phyloP scores from a whole-genome alignment of 2,797 vertebrate genomes.

The Coregonus sp. region DNA sequence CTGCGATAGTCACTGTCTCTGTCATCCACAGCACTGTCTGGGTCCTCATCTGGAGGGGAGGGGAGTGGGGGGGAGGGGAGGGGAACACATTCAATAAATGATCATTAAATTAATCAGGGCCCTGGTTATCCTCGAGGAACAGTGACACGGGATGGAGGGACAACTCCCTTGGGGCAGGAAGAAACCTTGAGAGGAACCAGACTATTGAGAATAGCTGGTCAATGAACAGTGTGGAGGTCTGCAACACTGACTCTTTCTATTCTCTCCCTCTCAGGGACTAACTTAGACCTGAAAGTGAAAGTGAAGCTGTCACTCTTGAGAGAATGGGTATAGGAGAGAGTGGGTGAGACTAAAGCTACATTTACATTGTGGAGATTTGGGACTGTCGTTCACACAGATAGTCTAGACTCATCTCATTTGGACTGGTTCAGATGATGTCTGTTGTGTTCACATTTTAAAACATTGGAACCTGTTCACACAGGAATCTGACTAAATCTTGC shows the following conservation, averaged over 20 bases:
- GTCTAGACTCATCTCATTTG: background rate
- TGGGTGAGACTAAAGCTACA: background rate
- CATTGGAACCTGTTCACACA: background rate
- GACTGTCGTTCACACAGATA: background rate
- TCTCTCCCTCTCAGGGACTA: too few relatives aligned
- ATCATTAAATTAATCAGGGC: background rate
- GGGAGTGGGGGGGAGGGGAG: slow-evolving; percentile 32
- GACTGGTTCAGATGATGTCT: background rate
- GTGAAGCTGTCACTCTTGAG: background rate
- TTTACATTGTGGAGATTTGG: background rate
- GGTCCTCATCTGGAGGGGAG: slow-evolving; percentile 85
- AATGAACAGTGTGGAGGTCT: too few relatives aligned
- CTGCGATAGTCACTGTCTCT: slow-evolving; percentile 98
- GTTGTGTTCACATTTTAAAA: background rate
- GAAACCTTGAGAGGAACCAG: too few relatives aligned
- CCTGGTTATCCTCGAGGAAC: background rate
- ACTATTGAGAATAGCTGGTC: too few relatives aligned
- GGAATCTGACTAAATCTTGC: background rate
- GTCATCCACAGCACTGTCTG: slow-evolving; percentile 94
- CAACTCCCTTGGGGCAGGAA: background rate
- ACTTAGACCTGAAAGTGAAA: too few relatives aligned
- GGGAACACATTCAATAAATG: background rate
- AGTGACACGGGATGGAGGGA: background rate
- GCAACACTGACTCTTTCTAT: too few relatives aligned
- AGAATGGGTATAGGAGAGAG: background rate